phyloP scores from a whole-genome alignment of 2,888 invertebrate species.

The Trachelus troglodyta region DNA sequence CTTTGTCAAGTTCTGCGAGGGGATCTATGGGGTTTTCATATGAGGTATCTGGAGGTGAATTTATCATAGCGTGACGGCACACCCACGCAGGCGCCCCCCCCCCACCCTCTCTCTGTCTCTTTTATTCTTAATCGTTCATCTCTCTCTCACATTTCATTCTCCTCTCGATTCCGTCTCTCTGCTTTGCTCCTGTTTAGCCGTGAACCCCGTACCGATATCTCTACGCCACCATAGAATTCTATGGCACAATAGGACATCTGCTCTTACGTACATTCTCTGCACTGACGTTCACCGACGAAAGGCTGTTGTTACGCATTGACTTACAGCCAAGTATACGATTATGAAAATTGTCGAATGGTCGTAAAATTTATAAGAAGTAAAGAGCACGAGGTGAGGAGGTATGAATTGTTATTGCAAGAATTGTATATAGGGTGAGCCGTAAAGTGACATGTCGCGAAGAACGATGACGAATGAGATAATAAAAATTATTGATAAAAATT shows the following conservation, averaged over 20 bases:
- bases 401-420: not conserved
- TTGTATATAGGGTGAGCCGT: not conserved
- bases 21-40: slow-evolving; percentile 39
- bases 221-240: slow-evolving; percentile 20
- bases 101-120: slow-evolving; percentile 19
- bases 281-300: not conserved
- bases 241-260: slow-evolving; percentile 36
- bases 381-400: not conserved
- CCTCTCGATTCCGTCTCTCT: slow-evolving; percentile 9
- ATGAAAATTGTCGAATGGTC: not conserved
- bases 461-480: not conserved
- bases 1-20: slow-evolving; percentile 45
- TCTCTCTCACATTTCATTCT: not conserved
- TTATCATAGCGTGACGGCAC: slow-evolving; percentile 54
- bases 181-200: slow-evolving; percentile 13
- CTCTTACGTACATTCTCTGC: slow-evolving; percentile 21
- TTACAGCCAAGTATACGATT: not conserved
- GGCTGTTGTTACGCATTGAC: not conserved
- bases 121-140: not conserved
- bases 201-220: slow-evolving; percentile 10
- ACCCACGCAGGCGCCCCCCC: slow-evolving; percentile 50
- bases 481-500: not conserved
- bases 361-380: not conserved
- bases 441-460: not conserved
- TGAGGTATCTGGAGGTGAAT: slow-evolving; percentile 30